Base-by-base conservation (phyloP, 1,140 invertebrate species). In the Drosophila burlai region DNA sequence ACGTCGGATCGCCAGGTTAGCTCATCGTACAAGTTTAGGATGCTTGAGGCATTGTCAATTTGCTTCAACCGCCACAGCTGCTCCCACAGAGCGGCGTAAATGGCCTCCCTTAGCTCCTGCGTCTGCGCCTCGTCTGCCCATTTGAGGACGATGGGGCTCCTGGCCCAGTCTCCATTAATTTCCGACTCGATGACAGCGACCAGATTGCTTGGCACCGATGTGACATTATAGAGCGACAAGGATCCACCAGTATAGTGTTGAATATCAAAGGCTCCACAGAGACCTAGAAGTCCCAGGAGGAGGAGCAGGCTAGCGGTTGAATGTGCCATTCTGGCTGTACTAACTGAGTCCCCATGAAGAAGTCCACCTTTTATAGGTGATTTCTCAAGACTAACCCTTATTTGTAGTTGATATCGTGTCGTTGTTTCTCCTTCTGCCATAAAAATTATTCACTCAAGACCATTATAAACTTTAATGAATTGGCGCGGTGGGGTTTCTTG, bases 371-470 rank as follows among this genome's bases (percentile, higher is more conserved):
- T 62, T 74, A 65, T 78, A 80, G 65, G 66, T 64, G 57, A 90
- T 29, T 55, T 26, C 4, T 43, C 2, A 15, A 31, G 45, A 42
- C 66, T 63, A 52, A 61, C 29, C 52, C 55, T 38, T 78, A 72
- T 81, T 89, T 81, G 77, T 54, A 66, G 73, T 81, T 84, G 49
- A 71, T 87, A 68, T 87, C 89, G 64, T 89, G 59, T 55, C 18
- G 21, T 46, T 63, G 50, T 63, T 76, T 57, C 40, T 52, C 16
- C 18, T 52, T 43, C 18, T 76, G 54, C 45, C 64, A 83, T 77
- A 80, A 73, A 71, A 46, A 49, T 49, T 46, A 61, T 58, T 52
- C 66, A 52, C 15, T 29, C n/a, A 21, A 43, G 15, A 15, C 16
- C 26, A 55, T 61, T 43, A 63, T 79, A 78, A 78, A 71, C 54